Evolutionary conservation across 2,888 invertebrate species (phyloP), one percentile per base, ranked within the genome.

Genomic region (Drosophila mimetica): DNA sequence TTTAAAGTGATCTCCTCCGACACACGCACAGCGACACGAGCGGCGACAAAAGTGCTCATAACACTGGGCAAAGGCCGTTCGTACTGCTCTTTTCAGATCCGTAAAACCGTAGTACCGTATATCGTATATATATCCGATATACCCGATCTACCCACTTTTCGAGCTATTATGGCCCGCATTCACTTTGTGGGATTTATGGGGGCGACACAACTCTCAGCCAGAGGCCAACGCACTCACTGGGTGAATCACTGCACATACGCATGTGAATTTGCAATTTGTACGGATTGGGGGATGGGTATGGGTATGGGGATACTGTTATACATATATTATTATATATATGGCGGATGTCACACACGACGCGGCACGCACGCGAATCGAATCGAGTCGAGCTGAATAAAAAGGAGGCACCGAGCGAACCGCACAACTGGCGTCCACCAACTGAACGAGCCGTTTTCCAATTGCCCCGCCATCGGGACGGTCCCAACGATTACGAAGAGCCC

Each of bases 1-100:
- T 84, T 88, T 88, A 84, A 86, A 83, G 85, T 80, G 79, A 80
- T 86, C 81, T 77, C 77, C 77, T 76, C 80, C 74, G 42, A 47
- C 50, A 44, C 46, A 48, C 54, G 47, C 57, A 67, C 48, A 44
- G 69, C 64, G 48, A 58, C 66, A 50, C 39, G 58, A 58, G 50
- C 63, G 61, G 66, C 67, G 63, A 84, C 87, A 84, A 77, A 81
- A 75, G 63, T 71, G 69, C 67, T 77, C 37, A 42, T 57, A 55
- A 74, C 77, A 59, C 67, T 51, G 51, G 64, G 67, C 63, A 57
- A 54, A 57, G 55, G 55, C 55, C 55, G 37, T 37, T 14, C 28
- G 52, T 34, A 67, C 65, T 28, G 22, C 25, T 51, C 41, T 4
- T 6, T n/a, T 18, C 18, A 11, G 39, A 39, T 39, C 39, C 39